A percentile compares a stretch with the other conserved stretches of the same genome.
These are phyloP conservation scores for Atopsyche davidsoni DNA, from an alignment of 1,140 invertebrate species.

Conservation along the genomic window DNA sequence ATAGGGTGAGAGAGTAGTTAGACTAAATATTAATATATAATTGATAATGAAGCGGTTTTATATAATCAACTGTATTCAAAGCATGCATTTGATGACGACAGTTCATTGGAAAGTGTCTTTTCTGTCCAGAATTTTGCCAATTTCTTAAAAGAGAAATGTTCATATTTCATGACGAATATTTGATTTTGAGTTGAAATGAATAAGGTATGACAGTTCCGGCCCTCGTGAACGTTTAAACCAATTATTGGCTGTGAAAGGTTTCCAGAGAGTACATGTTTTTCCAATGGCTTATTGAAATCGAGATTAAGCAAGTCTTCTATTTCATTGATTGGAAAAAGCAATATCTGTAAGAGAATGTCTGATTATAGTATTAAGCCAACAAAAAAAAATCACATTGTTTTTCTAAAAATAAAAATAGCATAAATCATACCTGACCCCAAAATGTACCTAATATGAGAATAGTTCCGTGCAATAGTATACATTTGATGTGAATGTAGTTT, in stretches of 20 bases:
- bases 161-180: slow-evolving; percentile 18
- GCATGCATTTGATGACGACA: slow-evolving; percentile 5
- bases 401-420: not conserved
- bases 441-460: slow-evolving; percentile 24
- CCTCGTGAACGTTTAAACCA: slow-evolving; percentile 21
- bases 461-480: slow-evolving; percentile 22
- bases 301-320: slow-evolving; percentile 13
- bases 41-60: slow-evolving; percentile 6
- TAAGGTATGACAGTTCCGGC: slow-evolving; percentile 11
- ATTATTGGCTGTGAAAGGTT: slow-evolving; percentile 15
- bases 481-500: slow-evolving; percentile 9
- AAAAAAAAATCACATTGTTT: not conserved
- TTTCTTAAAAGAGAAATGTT: slow-evolving; percentile 3
- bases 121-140: not conserved
- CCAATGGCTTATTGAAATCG: slow-evolving; percentile 10
- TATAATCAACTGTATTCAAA: slow-evolving; percentile 4
- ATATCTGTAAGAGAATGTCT: slow-evolving; percentile 9
- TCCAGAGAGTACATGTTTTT: slow-evolving; percentile 14
- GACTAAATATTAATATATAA: slow-evolving; percentile 6
- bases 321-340: slow-evolving; percentile 11
- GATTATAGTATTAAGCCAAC: not conserved
- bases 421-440: slow-evolving; percentile 18
- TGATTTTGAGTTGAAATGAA: slow-evolving; percentile 18
- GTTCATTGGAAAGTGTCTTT: slow-evolving; percentile 9
- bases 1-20: not conserved